A percentile compares a stretch with the other conserved stretches of the same genome.
Evolutionary conservation across 92 coral and sea anemone species (phyloP).

Genomic region (Siderastrea radians): DNA sequence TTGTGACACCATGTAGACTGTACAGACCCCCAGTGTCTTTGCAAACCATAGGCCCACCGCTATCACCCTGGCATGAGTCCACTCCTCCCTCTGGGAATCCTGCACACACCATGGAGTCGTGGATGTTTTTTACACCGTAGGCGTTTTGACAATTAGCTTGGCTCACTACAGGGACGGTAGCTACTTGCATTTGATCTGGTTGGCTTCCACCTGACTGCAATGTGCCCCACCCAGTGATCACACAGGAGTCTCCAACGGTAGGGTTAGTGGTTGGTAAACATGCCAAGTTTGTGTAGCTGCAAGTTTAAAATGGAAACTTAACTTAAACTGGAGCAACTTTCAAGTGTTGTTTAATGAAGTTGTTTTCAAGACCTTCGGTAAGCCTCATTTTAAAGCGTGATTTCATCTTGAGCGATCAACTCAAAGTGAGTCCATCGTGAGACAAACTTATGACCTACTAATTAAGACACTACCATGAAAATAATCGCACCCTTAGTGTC

Average conservation of each 20-base stretch:
- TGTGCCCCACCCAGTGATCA: constrained; percentile 55
- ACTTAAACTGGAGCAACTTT: background rate
- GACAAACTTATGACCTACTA: too few relatives aligned
- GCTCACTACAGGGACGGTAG: constrained; percentile 26
- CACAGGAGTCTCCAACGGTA: constrained; percentile 7
- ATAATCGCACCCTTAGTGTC: too few relatives aligned
- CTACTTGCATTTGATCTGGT: constrained; percentile 28
- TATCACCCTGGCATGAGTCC: constrained; percentile 57
- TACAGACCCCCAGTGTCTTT: constrained; percentile 1
- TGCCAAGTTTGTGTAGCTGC: constrained; percentile 31
- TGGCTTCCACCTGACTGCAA: constrained; percentile 9
- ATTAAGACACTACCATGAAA: too few relatives aligned
- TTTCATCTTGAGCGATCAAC: too few relatives aligned
- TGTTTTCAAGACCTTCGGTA: too few relatives aligned
- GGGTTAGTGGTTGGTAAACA: constrained; percentile 24
- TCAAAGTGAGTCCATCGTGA: too few relatives aligned
- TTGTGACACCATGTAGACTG: constrained; percentile 43
- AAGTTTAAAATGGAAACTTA: background rate
- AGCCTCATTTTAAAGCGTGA: too few relatives aligned
- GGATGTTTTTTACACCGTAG: background rate
- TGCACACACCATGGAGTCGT: constrained; percentile 54
- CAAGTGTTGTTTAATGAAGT: too few relatives aligned
- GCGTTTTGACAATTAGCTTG: constrained; percentile 6
- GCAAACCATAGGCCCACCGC: constrained; percentile 61
- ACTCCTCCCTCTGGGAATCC: constrained; percentile 35